Evolutionary conservation across 2,797 vertebrate species (phyloP), one percentile per base, ranked within the genome.

Genomic region (Sebastes itinus): DNA sequence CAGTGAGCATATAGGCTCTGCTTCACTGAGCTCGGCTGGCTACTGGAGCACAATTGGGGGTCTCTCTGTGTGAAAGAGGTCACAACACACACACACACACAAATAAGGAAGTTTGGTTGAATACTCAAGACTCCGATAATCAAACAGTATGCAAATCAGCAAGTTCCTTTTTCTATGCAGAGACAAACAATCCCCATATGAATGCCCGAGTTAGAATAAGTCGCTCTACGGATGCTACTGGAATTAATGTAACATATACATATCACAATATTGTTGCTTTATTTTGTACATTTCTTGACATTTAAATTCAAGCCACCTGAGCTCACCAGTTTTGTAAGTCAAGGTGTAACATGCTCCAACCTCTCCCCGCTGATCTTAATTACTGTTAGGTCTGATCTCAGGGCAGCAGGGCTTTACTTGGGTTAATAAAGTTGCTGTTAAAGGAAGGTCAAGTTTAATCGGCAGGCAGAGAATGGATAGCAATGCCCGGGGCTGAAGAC

Each of bases 1-100:
- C 97, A 98, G 94, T 98, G 97, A 98, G 97, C 98, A 98, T 97
- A 96, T 95, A 85, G 90, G 85, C 84, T 89, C 93, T 96, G 97
- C 97, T 97, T 98, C 96, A 97, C 92, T 98, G 96, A 92, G 92
- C 96, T 93, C 92, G 90, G 94, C 94, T 86, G 90, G 92, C 95
- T 89, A 82, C 85, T 87, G 80, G 88, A 95, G 85, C 95, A 94
- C 95, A 95, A 96, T 94, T 95, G 95, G 96, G 94, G 96, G 95
- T 88, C 88, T 93, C 89, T 87, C 90, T 91, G 89, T 92, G 85
- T 92, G 92, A 92, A 90, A 90, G 91, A 91, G 92, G 93, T 92
- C 92, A 93, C 87, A 71, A 87, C 76, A 86, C 78, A 87, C 46
- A 84, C 84, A 14, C n/a, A 27, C 49, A 83, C 84, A 84, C 85